These are phyloP conservation scores for Hemicentrotus pulcherrimus DNA, from an alignment of 35 echinoderm and acorn worm species.

Conservation along the genomic window DNA sequence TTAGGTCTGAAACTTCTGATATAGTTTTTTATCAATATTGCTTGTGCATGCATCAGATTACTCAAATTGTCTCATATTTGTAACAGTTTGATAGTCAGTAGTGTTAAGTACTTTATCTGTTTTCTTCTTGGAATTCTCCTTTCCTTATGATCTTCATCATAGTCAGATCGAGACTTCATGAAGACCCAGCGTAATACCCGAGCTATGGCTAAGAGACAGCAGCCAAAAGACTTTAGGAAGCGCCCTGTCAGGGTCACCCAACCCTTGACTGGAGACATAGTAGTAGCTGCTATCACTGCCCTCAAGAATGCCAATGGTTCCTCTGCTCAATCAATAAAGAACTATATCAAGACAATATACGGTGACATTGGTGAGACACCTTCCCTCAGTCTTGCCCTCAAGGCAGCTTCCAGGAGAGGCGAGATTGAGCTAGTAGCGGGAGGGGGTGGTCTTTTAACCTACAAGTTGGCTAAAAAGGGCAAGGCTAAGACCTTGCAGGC, in stretches of 20 bases:
- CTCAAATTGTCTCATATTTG: background rate
- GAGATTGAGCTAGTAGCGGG: background rate
- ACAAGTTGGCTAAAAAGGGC: slow-evolving; percentile 46
- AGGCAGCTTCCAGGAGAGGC: background rate
- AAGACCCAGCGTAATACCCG: background rate
- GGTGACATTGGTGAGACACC: background rate
- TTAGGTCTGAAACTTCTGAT: background rate
- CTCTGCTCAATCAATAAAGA: slow-evolving; percentile 68
- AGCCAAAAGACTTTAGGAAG: background rate
- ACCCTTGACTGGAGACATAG: slow-evolving; percentile 34
- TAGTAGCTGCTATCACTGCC: slow-evolving; percentile 50
- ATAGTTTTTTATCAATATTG: background rate
- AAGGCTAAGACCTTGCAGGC: background rate
- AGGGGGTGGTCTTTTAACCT: background rate
- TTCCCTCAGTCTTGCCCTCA: background rate
- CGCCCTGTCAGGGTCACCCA: background rate
- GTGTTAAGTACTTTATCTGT: background rate
- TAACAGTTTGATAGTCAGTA: background rate
- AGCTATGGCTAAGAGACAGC: background rate
- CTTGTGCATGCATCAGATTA: background rate
- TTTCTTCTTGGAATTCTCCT: background rate
- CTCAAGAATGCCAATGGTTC: slow-evolving; percentile 61
- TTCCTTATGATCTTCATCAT: background rate
- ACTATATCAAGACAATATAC: slow-evolving; percentile 53
- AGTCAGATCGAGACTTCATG: background rate